Percentiles rank a stretch among this genome's conserved stretches.
phyloP scores from a whole-genome alignment of 2,888 invertebrate genomes.

The Bhutanitis thaidina region DNA sequence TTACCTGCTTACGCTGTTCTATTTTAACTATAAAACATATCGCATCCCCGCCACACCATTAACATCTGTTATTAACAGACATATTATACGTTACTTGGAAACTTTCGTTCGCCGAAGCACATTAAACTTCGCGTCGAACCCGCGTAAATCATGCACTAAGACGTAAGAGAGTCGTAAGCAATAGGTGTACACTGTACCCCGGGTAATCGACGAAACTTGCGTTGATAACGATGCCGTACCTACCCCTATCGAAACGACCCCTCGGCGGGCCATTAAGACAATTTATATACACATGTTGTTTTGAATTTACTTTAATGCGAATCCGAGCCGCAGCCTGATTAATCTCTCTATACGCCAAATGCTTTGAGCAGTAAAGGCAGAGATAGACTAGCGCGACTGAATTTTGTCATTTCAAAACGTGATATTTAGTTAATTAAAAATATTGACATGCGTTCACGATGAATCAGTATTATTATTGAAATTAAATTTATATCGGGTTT shows the following conservation, averaged over 20 bases:
- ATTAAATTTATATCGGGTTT: no score
- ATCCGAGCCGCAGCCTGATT: constrained; percentile 57
- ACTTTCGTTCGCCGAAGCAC: constrained; percentile 2
- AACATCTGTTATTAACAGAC: constrained; percentile 4
- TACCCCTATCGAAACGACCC: constrained; percentile 4
- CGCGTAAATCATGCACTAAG: constrained; percentile 13
- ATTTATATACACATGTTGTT: constrained; percentile 69
- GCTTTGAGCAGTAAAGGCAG: constrained; percentile 13
- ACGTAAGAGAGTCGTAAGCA: background rate
- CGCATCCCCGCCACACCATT: no score
- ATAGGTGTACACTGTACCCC: constrained; percentile 10
- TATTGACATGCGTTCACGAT: no score
- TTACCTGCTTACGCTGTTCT: no score
- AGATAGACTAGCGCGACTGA: constrained; percentile 1
- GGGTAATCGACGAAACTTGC: constrained; percentile 14
- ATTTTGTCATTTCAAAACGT: no score
- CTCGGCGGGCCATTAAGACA: constrained; percentile 54
- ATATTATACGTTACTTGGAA: background rate
- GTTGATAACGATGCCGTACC: constrained; percentile 9
- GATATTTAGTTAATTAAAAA: no score
- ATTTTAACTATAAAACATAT: no score
- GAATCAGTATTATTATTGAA: no score
- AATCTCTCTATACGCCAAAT: constrained; percentile 46
- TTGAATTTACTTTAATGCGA: constrained; percentile 69
- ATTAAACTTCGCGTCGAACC: constrained; percentile 7